Evolutionary conservation across 2,797 vertebrate genomes (phyloP).

Genomic region (Eospalax fontanierii): DNA sequence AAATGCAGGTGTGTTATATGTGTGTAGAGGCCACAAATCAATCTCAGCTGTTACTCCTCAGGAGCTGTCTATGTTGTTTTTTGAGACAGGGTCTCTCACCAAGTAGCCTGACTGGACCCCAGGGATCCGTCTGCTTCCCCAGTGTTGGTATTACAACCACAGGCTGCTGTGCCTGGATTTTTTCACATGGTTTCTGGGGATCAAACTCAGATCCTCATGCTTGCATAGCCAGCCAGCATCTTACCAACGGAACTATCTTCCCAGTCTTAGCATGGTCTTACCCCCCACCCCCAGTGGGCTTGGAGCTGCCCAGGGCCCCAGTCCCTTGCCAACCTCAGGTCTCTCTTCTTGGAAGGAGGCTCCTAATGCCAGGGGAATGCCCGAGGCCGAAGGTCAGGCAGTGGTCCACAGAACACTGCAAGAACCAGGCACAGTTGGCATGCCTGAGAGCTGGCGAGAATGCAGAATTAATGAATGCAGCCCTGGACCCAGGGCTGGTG

Average conservation of each 20-base stretch:
- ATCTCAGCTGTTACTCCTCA: background rate
- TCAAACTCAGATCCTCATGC: background rate
- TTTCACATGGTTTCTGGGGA: background rate
- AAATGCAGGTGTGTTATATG: background rate
- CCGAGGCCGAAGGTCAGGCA: background rate
- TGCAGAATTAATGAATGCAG: background rate
- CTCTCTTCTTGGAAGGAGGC: conserved; percentile 12
- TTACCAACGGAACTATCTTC: background rate
- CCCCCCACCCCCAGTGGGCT: background rate
- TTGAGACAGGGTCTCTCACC: background rate
- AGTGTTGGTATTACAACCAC: background rate
- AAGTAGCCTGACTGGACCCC: background rate
- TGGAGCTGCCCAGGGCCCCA: background rate
- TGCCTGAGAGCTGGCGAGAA: background rate
- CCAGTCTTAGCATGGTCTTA: background rate
- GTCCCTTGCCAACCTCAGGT: background rate
- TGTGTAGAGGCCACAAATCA: background rate
- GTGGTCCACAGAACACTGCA: background rate
- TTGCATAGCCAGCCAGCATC: background rate
- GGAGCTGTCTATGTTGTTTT: background rate
- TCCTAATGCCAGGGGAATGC: background rate
- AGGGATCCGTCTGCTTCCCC: background rate
- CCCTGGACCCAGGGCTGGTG: background rate
- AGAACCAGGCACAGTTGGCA: background rate
- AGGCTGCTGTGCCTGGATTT: background rate